Conservation (phyloP, 2,113 vertebrate species). For the Benitochromis conjunctus region DNA sequence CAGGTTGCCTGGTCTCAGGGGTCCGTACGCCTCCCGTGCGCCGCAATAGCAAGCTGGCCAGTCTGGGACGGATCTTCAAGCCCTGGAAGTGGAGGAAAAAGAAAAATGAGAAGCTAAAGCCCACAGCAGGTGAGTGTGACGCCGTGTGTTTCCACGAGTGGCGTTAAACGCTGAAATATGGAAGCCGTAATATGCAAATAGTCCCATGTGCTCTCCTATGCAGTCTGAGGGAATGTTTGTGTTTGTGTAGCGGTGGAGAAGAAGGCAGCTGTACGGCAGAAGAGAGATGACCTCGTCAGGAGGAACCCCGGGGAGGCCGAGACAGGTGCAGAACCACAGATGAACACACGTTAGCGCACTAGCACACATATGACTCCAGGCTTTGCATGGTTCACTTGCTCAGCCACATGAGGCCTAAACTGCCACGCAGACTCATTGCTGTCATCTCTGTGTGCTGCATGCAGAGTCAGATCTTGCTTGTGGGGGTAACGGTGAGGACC, state of each 20-base stretch:
- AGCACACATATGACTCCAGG: background rate
- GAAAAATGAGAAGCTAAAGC: constrained; percentile 93
- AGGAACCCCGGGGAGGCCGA: constrained; percentile 82
- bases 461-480: constrained; percentile 68
- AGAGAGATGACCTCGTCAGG: constrained; percentile 82
- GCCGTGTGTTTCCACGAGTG: fast-evolving
- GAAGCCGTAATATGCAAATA: background rate
- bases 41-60: constrained; percentile 93
- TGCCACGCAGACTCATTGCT: background rate
- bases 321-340: constrained; percentile 70
- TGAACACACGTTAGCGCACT: background rate
- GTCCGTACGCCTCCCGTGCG: constrained; percentile 88
- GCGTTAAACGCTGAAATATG: fast-evolving
- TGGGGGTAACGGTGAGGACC: constrained; percentile 57
- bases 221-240: background rate
- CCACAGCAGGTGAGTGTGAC: constrained; percentile 76
- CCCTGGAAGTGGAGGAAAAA: constrained; percentile 99
- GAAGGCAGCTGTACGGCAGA: constrained; percentile 80
- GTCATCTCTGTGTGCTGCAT: background rate
- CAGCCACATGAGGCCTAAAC: background rate
- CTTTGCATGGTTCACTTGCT: background rate
- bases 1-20: constrained; percentile 87
- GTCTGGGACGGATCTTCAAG: constrained; percentile 94
- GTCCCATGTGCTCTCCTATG: background rate
- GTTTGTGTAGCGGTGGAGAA: constrained; percentile 81